Conservation (phyloP, 2,888 invertebrate species). For the Lasioglossum figueresi region DNA sequence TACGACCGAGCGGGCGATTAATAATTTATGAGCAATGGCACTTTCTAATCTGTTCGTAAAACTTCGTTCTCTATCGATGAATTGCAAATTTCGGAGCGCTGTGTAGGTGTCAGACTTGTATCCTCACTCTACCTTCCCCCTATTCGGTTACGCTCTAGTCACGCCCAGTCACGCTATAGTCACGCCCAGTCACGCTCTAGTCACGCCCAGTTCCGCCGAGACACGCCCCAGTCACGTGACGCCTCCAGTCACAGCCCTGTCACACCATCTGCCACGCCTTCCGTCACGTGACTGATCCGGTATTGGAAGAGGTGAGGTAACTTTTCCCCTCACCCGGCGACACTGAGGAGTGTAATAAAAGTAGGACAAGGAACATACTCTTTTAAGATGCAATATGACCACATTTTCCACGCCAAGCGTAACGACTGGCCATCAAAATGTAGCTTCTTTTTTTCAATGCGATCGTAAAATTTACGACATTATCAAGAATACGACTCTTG, state of each 20-base stretch:
- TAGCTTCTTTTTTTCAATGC: neutral
- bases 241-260: no score
- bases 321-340: no score
- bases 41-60: neutral
- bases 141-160: no score
- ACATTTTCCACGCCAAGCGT: neutral
- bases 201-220: no score
- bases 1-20: neutral
- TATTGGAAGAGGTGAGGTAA: no score
- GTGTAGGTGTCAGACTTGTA: no score
- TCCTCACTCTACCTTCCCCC: no score
- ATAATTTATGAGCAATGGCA: neutral
- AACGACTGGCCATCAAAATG: neutral
- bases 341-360: neutral
- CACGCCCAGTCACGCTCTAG: no score
- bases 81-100: neutral
- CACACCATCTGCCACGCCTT: no score
- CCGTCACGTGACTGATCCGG: no score
- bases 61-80: neutral
- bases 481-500: neutral
- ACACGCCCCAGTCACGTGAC: no score
- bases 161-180: no score
- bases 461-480: constrained; percentile 9
- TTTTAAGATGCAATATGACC: neutral
- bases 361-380: neutral